Percentiles rank a stretch among this genome's conserved stretches.
These are phyloP conservation scores for Pontoporia blainvillei DNA, from an alignment of 2,113 vertebrate species.

Conservation along the genomic window DNA sequence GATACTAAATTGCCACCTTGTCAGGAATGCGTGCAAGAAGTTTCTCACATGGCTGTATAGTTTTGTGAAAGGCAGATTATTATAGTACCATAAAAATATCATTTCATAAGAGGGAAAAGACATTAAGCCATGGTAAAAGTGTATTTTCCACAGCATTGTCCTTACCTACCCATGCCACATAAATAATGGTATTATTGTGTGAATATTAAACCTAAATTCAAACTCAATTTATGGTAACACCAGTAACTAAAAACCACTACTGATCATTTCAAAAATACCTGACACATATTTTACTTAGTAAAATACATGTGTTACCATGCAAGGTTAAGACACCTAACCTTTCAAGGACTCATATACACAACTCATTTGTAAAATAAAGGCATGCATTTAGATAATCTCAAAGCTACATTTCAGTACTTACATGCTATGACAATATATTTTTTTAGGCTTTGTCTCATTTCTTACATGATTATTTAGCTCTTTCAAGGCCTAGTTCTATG, in stretches of 20 bases:
- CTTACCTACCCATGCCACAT: not conserved
- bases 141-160: not conserved
- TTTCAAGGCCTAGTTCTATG: not conserved
- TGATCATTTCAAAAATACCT: not conserved
- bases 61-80: slow-evolving; percentile 30
- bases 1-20: slow-evolving; percentile 59
- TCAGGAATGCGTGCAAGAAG: not conserved
- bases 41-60: not conserved
- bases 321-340: not conserved
- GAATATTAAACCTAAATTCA: not conserved
- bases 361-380: not conserved
- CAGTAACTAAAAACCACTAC: not conserved
- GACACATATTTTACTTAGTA: not conserved
- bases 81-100: slow-evolving; percentile 20
- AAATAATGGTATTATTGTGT: not conserved
- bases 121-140: not conserved
- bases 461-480: not conserved
- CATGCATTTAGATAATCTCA: not conserved
- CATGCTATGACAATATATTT: not conserved
- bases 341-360: not conserved
- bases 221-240: not conserved
- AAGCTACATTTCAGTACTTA: not conserved
- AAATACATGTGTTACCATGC: not conserved
- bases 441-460: not conserved
- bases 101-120: slow-evolving; percentile 25